These are phyloP conservation scores for Troides aeacus DNA, from an alignment of 2,888 invertebrate genomes.

Conservation along the genomic window DNA sequence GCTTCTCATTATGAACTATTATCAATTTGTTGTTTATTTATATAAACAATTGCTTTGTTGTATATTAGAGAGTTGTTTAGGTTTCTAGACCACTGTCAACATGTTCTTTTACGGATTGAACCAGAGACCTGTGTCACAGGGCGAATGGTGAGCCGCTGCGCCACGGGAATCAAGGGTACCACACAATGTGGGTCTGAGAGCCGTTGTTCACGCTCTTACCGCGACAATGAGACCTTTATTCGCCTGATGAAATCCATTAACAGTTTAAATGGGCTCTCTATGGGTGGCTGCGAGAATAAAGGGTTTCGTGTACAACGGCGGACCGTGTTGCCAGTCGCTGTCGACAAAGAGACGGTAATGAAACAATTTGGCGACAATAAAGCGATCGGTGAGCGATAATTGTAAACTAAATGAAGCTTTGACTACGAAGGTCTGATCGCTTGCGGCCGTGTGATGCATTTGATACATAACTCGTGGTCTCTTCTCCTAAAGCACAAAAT, in stretches of 20 bases:
- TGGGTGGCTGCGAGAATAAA: constrained; percentile 34
- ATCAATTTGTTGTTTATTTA: no score
- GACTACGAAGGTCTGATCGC: neutral
- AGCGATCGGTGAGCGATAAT: constrained; percentile 43
- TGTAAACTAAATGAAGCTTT: constrained; percentile 40
- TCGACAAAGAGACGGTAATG: constrained; percentile 53
- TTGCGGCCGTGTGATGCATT: no score
- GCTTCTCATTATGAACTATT: no score
- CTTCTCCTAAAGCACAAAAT: no score
- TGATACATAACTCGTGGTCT: no score
- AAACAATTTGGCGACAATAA: constrained; percentile 63
- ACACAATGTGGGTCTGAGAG: neutral
- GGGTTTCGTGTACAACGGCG: constrained; percentile 29
- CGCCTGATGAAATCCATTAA: constrained; percentile 32
- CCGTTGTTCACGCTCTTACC: constrained; percentile 21
- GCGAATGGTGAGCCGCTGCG: no score
- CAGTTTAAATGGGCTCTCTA: constrained; percentile 36
- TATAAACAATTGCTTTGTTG: no score
- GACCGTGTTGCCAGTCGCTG: constrained; percentile 27
- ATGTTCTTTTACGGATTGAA: no score
- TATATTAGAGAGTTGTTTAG: no score
- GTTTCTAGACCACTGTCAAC: no score
- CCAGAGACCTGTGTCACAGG: no score
- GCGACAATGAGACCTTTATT: constrained; percentile 25
- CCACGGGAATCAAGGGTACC: neutral